These are phyloP conservation scores for Rhamphomyia laevipes DNA, from an alignment of 2,888 invertebrate species.

Conservation along the genomic window DNA sequence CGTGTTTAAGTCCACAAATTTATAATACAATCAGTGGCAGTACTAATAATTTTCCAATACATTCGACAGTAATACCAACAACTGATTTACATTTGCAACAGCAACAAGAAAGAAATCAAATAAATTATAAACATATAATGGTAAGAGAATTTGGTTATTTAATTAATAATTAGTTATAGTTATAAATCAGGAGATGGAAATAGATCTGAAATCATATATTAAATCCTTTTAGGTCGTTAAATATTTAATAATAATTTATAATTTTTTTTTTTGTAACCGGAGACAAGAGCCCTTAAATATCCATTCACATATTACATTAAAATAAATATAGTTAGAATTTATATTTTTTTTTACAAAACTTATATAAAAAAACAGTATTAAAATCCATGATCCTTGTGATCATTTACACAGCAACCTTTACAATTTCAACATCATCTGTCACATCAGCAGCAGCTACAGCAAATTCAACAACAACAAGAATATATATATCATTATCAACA, in stretches of 20 bases:
- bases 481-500: slow-evolving; percentile 27
- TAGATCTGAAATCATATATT: too few relatives aligned
- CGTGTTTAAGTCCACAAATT: background rate
- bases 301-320: too few relatives aligned
- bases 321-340: too few relatives aligned
- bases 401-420: slow-evolving; percentile 13
- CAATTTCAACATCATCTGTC: slow-evolving; percentile 19
- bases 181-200: too few relatives aligned
- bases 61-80: background rate
- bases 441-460: slow-evolving; percentile 23
- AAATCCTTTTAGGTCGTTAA: too few relatives aligned
- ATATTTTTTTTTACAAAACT: slow-evolving; percentile 7
- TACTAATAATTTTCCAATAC: background rate
- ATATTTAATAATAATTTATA: too few relatives aligned
- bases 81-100: slow-evolving; percentile 1
- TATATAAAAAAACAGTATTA: slow-evolving; percentile 5
- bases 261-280: too few relatives aligned
- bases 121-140: slow-evolving; percentile 27
- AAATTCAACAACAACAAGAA: slow-evolving; percentile 18
- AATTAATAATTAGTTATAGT: background rate
- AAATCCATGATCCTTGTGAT: too few relatives aligned
- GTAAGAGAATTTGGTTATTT: slow-evolving; percentile 23
- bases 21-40: background rate
- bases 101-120: slow-evolving; percentile 12
- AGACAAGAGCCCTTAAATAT: too few relatives aligned